Base-by-base conservation (phyloP, 2,888 invertebrate genomes). In the Chaetogeoica ovagalla region DNA sequence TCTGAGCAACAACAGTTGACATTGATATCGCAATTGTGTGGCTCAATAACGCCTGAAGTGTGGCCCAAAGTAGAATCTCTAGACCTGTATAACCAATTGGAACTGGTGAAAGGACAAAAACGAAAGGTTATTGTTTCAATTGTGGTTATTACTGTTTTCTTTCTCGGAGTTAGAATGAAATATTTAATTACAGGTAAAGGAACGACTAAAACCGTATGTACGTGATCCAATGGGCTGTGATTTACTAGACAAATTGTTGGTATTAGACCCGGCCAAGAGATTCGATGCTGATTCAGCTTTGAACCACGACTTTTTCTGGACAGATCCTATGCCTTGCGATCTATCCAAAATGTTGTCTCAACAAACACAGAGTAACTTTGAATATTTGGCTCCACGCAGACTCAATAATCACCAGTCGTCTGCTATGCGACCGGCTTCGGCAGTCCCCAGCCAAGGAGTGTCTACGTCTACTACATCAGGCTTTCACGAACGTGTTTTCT, bases 281-380 rank as follows among this genome's bases (percentile, higher is more conserved):
- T 89, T 88, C 81, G 96, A 97, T 85, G 93, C 96, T 0, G 97
- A 98, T 86, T 93, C 94, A 0, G 97, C 98, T 0, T 86, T 99
- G 1, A 96, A 97, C 87, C 98, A 99, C 85, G 96, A 97, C 86
- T 99, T 98, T 88, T 99, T 99, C 88, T 99, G 97, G 96, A 94
- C 94, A 8, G 96, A 97, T 86, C 98, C 99, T 0, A 94, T 96
- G 93, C 97, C 98, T 0, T 92, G 93, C 85, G 95, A 95, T 85
- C 88, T 96, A 57, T 93, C 91, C 75, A 94, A 94, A 88, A 97
- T 97, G 96, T 87, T 98, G 83, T 95, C 94, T 0, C 94, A 95
- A 84, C 93, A 94, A 88, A 92, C 91, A 83, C 91, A 91, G 85
- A 96, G 95, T 86, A 97, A 97, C 97, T 98, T 97, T 86, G 97